Evolutionary conservation across 2,113 vertebrate genomes (phyloP).

Genomic region (Symphodus melops): DNA sequence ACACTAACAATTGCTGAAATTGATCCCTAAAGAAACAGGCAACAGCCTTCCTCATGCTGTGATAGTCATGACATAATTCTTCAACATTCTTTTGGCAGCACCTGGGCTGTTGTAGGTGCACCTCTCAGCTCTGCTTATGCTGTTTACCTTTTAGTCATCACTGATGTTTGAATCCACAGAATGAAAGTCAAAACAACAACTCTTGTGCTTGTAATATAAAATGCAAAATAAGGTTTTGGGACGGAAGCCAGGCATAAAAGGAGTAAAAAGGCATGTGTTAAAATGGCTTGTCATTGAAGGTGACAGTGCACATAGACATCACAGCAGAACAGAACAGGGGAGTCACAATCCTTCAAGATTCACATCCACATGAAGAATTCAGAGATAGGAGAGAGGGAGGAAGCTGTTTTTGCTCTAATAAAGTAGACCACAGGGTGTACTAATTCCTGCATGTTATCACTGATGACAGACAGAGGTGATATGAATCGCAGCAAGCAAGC

Average conservation of each 20-base stretch:
- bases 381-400: slow-evolving; percentile 12
- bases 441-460: slow-evolving; percentile 21
- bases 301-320: neutral
- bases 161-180: slow-evolving; percentile 13
- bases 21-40: neutral
- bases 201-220: slow-evolving; percentile 18
- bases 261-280: neutral
- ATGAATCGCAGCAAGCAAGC: slow-evolving; percentile 17
- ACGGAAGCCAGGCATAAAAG: neutral
- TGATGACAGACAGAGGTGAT: slow-evolving; percentile 38
- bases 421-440: slow-evolving; percentile 18
- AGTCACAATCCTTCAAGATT: slow-evolving; percentile 18
- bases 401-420: slow-evolving; percentile 19
- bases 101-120: slow-evolving; percentile 2
- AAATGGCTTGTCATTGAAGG: slow-evolving; percentile 10
- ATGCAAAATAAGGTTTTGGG: neutral
- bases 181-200: slow-evolving; percentile 9
- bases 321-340: neutral
- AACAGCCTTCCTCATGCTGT: slow-evolving; percentile 3
- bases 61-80: slow-evolving; percentile 14
- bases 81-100: slow-evolving; percentile 10
- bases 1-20: neutral
- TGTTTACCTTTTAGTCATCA: slow-evolving; percentile 26
- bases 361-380: slow-evolving; percentile 11
- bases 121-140: neutral